Evolutionary conservation across 64 coral and sea anemone genomes (phyloP).

Genomic region (Trachythela sp.): DNA sequence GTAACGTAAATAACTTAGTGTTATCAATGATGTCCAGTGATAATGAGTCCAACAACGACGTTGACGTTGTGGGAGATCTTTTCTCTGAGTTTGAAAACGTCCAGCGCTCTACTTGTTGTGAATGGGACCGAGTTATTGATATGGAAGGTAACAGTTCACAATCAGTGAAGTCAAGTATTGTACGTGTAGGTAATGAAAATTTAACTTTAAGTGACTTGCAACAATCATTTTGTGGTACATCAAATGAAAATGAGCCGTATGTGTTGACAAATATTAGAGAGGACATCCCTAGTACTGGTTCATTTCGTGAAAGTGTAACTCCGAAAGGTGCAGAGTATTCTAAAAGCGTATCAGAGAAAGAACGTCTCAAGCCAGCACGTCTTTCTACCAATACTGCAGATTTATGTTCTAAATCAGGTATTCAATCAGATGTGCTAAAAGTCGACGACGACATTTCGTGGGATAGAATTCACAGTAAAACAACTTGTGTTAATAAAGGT

Average conservation of each 20-base stretch:
- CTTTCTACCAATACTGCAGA: neutral
- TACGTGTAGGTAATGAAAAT: neutral
- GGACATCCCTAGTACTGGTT: neutral
- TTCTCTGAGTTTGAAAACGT: neutral
- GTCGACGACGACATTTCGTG: no score
- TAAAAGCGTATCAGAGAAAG: no score
- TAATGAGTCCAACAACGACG: neutral
- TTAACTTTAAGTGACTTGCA: neutral
- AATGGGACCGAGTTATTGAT: neutral
- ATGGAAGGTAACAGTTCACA: neutral
- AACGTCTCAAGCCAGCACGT: no score
- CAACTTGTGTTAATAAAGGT: no score
- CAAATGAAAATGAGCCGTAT: neutral
- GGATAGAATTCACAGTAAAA: no score
- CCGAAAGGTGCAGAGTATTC: no score
- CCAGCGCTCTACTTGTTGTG: neutral
- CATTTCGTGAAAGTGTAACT: neutral
- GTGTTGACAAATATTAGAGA: neutral
- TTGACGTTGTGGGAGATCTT: neutral
- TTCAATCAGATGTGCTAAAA: no score
- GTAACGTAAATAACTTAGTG: neutral
- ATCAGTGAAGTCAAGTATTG: neutral
- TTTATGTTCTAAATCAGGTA: neutral
- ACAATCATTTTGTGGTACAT: neutral
- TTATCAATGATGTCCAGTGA: neutral